Evolutionary conservation across 2,113 vertebrate species (phyloP).

Genomic region (Trematomus loennbergii): DNA sequence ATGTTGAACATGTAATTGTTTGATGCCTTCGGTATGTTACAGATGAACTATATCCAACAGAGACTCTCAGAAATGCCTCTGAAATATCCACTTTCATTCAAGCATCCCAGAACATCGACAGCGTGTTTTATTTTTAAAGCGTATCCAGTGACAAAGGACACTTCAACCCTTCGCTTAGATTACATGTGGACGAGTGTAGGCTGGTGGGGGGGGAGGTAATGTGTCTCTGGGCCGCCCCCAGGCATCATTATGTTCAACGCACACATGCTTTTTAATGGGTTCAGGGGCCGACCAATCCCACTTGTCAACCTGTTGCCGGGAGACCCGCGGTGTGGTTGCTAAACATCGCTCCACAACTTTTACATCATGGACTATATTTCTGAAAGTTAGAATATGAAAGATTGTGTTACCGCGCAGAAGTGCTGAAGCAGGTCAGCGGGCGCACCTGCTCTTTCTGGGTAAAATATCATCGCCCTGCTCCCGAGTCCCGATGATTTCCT

Average conservation of each 20-base stretch:
- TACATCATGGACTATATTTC: conserved; percentile 98
- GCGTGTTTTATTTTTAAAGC: conserved; percentile 92
- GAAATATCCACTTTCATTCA: conserved; percentile 82
- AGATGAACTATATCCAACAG: conserved; percentile 67
- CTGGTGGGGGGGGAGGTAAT: conserved; percentile 75
- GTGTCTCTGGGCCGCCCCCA: conserved; percentile 82
- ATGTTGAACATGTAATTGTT: conserved; percentile 63
- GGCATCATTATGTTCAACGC: conserved; percentile 86
- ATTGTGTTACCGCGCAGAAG: conserved; percentile 90
- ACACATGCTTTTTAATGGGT: conserved; percentile 85
- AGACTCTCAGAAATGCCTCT: conserved; percentile 77
- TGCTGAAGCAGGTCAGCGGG: conserved; percentile 86
- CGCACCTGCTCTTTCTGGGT: conserved; percentile 82
- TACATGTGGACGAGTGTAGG: conserved; percentile 84
- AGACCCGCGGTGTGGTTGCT: conserved; percentile 85
- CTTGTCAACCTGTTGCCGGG: conserved; percentile 78
- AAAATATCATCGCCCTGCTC: conserved; percentile 76
- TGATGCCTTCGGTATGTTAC: conserved; percentile 54
- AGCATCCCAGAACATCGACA: conserved; percentile 82
- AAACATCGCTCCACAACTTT: conserved; percentile 90
- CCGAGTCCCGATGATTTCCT: conserved; percentile 41
- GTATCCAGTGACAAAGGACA: conserved; percentile 89
- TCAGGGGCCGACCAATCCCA: conserved; percentile 85
- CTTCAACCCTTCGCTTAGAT: conserved; percentile 88
- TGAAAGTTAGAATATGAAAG: conserved; percentile 92